Conservation (phyloP, 1,140 invertebrate species). For the Trichomalopsis sarcophagae region DNA sequence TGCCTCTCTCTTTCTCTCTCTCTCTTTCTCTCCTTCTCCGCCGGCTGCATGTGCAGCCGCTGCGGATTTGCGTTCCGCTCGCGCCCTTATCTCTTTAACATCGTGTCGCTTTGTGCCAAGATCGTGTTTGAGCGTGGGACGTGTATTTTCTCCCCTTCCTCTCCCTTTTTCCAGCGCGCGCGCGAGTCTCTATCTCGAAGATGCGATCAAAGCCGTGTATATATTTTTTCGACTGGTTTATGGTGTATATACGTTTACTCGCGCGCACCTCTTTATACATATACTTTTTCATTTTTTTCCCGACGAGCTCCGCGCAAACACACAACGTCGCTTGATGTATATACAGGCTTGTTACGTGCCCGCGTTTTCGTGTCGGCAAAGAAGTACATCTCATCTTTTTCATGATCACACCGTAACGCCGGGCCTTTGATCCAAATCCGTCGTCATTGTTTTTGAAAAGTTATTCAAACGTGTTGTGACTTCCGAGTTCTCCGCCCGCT, state of each 20-base stretch:
- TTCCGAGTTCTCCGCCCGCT: not conserved
- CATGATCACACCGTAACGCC: not conserved
- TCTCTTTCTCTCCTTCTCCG: not conserved
- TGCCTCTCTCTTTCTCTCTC: not conserved
- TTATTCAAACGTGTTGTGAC: not conserved
- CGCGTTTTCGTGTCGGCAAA: conserved; percentile 28
- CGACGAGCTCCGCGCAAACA: not conserved
- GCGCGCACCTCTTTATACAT: not conserved
- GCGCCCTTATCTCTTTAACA: conserved; percentile 48
- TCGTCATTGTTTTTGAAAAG: conserved; percentile 13
- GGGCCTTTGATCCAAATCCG: conserved; percentile 13
- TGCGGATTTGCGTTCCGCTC: conserved; percentile 41
- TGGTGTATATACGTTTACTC: conserved; percentile 29
- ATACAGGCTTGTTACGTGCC: conserved; percentile 43
- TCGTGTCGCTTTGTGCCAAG: conserved; percentile 52
- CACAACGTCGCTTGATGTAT: conserved; percentile 43
- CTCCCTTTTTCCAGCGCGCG: conserved; percentile 17
- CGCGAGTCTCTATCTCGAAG: conserved; percentile 38
- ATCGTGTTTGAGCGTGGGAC: conserved; percentile 52
- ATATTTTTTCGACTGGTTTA: conserved; percentile 53
- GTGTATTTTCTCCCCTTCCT: conserved; percentile 42
- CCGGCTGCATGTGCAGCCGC: not conserved
- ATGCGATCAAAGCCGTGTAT: conserved; percentile 51
- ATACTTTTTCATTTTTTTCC: conserved; percentile 1
- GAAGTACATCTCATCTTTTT: not conserved